Conservation (phyloP, 2,888 invertebrate species). For the Chrysotoxum bicinctum region DNA sequence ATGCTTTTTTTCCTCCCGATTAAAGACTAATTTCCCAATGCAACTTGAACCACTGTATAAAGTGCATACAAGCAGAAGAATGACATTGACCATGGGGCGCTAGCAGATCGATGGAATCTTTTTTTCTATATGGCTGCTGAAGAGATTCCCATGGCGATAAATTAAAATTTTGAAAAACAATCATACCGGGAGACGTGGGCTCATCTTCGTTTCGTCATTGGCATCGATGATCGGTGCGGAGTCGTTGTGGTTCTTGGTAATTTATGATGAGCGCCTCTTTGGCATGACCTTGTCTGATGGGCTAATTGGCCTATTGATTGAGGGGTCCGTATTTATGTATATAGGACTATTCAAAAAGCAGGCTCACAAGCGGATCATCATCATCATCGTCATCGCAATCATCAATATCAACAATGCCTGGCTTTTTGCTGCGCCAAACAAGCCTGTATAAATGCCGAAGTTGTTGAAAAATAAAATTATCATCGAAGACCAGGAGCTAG, state of each 20-base stretch:
- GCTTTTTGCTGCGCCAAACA: neutral
- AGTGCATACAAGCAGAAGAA: neutral
- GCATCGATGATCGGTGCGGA: neutral
- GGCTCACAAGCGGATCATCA: slow-evolving; percentile 39
- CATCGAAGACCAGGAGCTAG: slow-evolving; percentile 57
- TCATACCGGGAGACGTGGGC: neutral
- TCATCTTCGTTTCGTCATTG: slow-evolving; percentile 14
- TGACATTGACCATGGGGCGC: slow-evolving; percentile 35
- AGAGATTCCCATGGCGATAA: slow-evolving; percentile 55
- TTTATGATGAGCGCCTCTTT: slow-evolving; percentile 48
- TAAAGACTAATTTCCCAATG: no score
- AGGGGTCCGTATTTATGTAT: slow-evolving; percentile 36
- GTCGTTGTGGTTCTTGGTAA: slow-evolving; percentile 38
- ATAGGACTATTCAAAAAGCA: slow-evolving; percentile 56
- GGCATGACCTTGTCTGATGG: slow-evolving; percentile 66
- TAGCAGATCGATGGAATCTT: slow-evolving; percentile 13
- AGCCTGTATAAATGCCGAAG: slow-evolving; percentile 19
- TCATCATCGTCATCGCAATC: slow-evolving; percentile 50
- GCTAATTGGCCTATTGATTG: slow-evolving; percentile 61
- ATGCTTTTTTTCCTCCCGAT: neutral
- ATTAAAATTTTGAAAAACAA: slow-evolving; percentile 51
- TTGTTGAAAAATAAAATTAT: slow-evolving; percentile 54
- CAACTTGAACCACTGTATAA: neutral
- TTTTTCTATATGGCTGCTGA: neutral
- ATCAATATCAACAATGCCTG: slow-evolving; percentile 53